Evolutionary conservation across 2,888 invertebrate genomes (phyloP).

Genomic region (Meliscaeva auricollis): DNA sequence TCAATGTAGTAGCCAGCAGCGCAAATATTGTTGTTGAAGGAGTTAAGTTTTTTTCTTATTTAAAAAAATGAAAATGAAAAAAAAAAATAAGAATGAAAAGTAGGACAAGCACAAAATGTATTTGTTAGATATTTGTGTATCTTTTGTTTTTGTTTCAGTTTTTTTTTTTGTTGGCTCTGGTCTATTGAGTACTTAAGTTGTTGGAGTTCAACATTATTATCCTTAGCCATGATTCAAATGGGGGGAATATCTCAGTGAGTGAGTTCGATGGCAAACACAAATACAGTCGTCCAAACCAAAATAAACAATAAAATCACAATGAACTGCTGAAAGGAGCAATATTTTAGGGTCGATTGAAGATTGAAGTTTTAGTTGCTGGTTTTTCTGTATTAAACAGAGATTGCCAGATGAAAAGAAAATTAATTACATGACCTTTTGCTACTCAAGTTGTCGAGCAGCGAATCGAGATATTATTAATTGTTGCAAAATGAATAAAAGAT

Average conservation of each 20-base stretch:
- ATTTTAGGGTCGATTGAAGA: conserved; percentile 9
- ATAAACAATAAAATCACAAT: conserved; percentile 43
- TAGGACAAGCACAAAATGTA: conserved; percentile 42
- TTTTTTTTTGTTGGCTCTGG: conserved; percentile 9
- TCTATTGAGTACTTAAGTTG: conserved; percentile 40
- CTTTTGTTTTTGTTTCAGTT: not conserved
- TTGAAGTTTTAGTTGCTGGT: not conserved
- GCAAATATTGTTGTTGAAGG: not conserved
- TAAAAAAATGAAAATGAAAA: not conserved
- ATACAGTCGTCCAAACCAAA: conserved; percentile 11
- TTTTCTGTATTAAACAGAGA: not conserved
- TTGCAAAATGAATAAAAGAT: conserved; percentile 41
- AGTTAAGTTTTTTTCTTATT: not conserved
- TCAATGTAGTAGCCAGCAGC: conserved; percentile 31
- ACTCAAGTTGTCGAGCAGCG: conserved; percentile 4
- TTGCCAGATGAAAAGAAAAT: conserved; percentile 20
- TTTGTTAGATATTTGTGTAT: conserved; percentile 28
- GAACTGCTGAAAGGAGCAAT: conserved; percentile 15
- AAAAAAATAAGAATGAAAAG: conserved; percentile 21
- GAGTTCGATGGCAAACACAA: not conserved
- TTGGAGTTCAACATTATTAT: conserved; percentile 33
- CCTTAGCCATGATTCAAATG: conserved; percentile 21
- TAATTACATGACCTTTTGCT: conserved; percentile 53
- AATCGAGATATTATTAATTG: conserved; percentile 59
- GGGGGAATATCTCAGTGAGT: not conserved